Evolutionary conservation across 2,113 vertebrate species (phyloP).

Genomic region (Dromiciops gliroides): DNA sequence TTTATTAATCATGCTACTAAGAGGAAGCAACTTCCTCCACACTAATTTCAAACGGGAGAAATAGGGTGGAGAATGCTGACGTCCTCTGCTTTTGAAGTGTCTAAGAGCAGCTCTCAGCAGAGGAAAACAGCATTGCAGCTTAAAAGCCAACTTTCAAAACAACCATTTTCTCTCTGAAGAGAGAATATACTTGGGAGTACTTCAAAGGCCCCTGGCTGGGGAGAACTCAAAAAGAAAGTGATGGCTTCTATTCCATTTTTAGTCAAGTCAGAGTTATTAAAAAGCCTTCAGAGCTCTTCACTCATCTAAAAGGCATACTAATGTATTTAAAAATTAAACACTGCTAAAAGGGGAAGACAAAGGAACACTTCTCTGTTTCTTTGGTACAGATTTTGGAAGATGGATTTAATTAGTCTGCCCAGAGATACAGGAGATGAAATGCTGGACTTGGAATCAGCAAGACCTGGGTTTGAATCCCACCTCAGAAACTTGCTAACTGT

Average conservation of each 20-base stretch:
- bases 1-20: constrained; percentile 39
- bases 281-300: constrained; percentile 70
- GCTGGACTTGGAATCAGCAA: background rate
- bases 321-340: constrained; percentile 74
- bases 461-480: background rate
- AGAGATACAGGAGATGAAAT: background rate
- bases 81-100: constrained; percentile 76
- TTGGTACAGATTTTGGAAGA: background rate
- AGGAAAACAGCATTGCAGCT: constrained; percentile 75
- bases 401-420: background rate
- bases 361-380: background rate
- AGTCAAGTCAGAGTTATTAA: constrained; percentile 74
- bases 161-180: constrained; percentile 80
- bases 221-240: constrained; percentile 69
- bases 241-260: constrained; percentile 73
- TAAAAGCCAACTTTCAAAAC: constrained; percentile 82
- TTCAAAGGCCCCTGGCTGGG: constrained; percentile 72
- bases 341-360: constrained; percentile 45
- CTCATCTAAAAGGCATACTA: constrained; percentile 73
- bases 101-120: constrained; percentile 75
- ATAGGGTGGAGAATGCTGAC: constrained; percentile 65
- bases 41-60: constrained; percentile 75
- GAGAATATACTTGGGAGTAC: constrained; percentile 73
- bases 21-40: constrained; percentile 62
- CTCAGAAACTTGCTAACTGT: background rate